phyloP scores from a whole-genome alignment of 2,888 invertebrate species.

The Leucania comma region DNA sequence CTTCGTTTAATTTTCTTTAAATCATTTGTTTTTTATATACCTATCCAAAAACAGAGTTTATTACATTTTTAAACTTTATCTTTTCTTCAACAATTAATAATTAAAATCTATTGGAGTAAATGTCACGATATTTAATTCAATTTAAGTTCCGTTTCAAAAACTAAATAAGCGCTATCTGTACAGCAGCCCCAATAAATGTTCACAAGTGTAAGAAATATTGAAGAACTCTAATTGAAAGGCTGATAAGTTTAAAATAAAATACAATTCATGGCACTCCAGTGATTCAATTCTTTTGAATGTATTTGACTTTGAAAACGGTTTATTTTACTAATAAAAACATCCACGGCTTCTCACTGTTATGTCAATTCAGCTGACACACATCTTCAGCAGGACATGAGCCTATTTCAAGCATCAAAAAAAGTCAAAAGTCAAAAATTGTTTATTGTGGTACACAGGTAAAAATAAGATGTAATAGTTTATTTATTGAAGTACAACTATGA shows the following conservation, averaged over 20 bases:
- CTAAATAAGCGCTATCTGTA: slow-evolving; percentile 10
- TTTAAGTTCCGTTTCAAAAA: slow-evolving; percentile 9
- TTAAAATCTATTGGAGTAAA: slow-evolving; percentile 1
- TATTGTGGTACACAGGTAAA: no score
- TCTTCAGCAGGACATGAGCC: no score
- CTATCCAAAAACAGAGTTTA: no score
- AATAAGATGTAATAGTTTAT: no score
- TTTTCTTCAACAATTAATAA: neutral
- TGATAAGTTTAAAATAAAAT: slow-evolving; percentile 1
- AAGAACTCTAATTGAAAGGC: neutral
- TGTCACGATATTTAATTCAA: neutral
- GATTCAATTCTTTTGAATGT: neutral
- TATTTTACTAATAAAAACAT: neutral
- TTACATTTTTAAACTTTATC: neutral
- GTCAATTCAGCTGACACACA: no score
- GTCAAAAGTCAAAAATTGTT: no score
- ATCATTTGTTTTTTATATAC: no score
- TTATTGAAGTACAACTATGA: no score
- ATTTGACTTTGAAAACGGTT: neutral
- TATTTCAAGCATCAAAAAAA: no score
- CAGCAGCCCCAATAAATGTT: neutral
- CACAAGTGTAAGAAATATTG: neutral
- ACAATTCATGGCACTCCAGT: neutral
- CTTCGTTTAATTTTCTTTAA: no score
- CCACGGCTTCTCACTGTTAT: no score